These are phyloP conservation scores for Apolygus lucorum DNA, from an alignment of 1,140 invertebrate genomes.

Conservation along the genomic window DNA sequence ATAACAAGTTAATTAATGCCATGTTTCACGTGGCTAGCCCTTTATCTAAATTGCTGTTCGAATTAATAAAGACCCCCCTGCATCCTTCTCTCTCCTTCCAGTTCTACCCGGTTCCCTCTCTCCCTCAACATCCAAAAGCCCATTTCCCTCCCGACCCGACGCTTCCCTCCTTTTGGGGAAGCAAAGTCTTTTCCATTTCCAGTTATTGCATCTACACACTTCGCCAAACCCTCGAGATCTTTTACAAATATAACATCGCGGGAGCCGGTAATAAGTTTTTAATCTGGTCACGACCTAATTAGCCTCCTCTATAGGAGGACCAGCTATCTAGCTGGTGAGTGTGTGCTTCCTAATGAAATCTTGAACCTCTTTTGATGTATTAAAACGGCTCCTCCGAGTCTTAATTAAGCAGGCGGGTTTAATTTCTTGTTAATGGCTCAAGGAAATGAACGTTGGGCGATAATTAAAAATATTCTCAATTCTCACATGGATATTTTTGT, in stretches of 20 bases:
- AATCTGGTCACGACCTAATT: slow-evolving; percentile 22
- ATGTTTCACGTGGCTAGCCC: slow-evolving; percentile 26
- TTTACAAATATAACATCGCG: not conserved
- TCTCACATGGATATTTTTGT: not conserved
- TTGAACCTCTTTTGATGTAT: slow-evolving; percentile 13
- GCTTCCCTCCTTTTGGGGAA: not conserved
- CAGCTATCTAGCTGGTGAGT: not conserved
- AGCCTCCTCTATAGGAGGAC: not conserved
- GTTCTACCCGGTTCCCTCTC: slow-evolving; percentile 2
- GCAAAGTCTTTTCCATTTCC: not conserved
- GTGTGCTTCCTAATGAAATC: not conserved
- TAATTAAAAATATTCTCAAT: not conserved
- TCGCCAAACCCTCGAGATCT: not conserved
- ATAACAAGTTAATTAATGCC: slow-evolving; percentile 29
- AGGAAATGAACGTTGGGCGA: not conserved
- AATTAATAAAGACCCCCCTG: slow-evolving; percentile 26
- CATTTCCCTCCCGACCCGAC: not conserved
- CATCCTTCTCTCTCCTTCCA: not conserved
- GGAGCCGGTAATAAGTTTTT: slow-evolving; percentile 11
- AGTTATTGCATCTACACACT: slow-evolving; percentile 9
- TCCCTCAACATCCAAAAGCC: not conserved
- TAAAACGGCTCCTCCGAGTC: not conserved
- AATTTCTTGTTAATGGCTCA: not conserved
- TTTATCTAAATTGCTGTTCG: slow-evolving; percentile 29
- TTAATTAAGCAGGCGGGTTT: not conserved